Base-by-base conservation (phyloP, 2,797 vertebrate genomes). In the Poecile montanus region DNA sequence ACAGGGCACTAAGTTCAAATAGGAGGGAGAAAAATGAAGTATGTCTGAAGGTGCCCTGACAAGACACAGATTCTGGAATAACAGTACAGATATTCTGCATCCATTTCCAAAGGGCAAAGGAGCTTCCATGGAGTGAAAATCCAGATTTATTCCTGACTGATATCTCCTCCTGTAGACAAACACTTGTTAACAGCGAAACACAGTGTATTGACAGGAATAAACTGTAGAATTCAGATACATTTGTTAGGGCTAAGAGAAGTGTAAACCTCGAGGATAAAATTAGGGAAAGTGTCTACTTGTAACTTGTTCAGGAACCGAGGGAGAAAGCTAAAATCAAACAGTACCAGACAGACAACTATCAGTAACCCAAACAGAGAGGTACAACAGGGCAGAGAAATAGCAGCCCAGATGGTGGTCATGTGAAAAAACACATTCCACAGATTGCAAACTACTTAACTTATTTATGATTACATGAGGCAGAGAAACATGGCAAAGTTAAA, bases 351-450 rank as follows among this genome's bases (percentile, higher is more conserved):
- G 61, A 93, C 56, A 94, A 93, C 76, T 94, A 94, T 86, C 94
- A 95, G 89, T 93, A 89, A 94, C 90, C 85, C 94, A 95, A 86
- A 89, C 85, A 78, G 91, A 96, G 92, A 93, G 79, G 74, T 93
- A 34, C 93, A 92, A 94, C 90, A 96, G 74, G 93, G 74, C 67
- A 60, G 58, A 68, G 67, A 89, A 94, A 40, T 86, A 90, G 89
- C 80, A 85, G 53, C 84, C 85, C 90, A 88, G 81, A 88, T 89
- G 90, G 82, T 51, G 48, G 70, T 92, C 93, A 91, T 85, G 86
- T 86, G 93, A 89, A 82, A 96, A 96, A 94, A 85, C 88, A 87
- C 83, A 91, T 88, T 91, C 84, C 75, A 75, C 93, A 91, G 94
- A 93, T 73, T 92, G 92, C 71, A 67, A 79, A 88, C 77, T 72